Percentiles rank a stretch among this genome's conserved stretches.
Conservation (phyloP, 1,140 invertebrate genomes). For the Tetramorium alpestre region DNA sequence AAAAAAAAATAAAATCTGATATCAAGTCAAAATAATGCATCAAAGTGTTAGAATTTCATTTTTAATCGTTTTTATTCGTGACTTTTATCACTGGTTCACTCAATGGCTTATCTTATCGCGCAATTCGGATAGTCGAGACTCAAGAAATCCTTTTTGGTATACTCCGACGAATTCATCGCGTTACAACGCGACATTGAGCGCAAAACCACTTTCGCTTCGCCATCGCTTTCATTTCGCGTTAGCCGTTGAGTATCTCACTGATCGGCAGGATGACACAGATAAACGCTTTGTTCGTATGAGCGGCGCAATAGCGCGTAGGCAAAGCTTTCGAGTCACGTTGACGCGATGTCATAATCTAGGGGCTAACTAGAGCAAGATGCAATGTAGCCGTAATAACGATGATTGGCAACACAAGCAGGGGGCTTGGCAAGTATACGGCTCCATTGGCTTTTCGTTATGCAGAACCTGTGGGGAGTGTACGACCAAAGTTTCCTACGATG, state of each 20-base stretch:
- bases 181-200: conserved; percentile 7
- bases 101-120: not conserved
- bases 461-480: conserved; percentile 89
- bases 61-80: not conserved
- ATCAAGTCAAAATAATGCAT: not conserved
- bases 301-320: conserved; percentile 14
- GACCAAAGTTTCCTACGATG: conserved; percentile 89
- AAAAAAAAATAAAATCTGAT: not conserved
- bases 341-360: conserved; percentile 32
- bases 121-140: not conserved
- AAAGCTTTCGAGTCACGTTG: conserved; percentile 28
- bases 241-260: conserved; percentile 4
- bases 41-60: not conserved
- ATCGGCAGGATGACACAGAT: conserved; percentile 55
- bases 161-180: not conserved
- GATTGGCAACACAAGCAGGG: conserved; percentile 12
- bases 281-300: conserved; percentile 12
- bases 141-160: conserved; percentile 6
- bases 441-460: conserved; percentile 76
- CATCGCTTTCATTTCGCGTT: conserved; percentile 4
- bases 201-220: conserved; percentile 12
- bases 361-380: conserved; percentile 52
- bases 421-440: conserved; percentile 34
- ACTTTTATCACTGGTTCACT: not conserved
- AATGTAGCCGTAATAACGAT: conserved; percentile 44